Evolutionary conservation across 2,797 vertebrate species (phyloP), one percentile per base, ranked within the genome.

Genomic region (Pyrocephalus nanus): DNA sequence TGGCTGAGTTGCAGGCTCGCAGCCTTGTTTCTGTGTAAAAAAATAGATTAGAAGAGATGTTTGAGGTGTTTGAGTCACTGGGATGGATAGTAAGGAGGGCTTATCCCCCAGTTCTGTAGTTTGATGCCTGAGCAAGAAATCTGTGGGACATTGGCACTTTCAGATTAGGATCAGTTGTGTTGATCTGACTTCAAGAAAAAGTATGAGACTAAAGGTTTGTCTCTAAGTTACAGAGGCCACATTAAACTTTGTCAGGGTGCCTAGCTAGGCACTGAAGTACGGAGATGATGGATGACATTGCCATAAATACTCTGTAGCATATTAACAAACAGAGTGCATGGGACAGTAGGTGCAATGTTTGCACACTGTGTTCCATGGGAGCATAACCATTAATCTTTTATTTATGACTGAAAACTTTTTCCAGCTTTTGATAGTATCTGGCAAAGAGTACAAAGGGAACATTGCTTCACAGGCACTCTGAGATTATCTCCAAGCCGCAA

Each of bases 341-440:
- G 66, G 47, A 74, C 19, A 66, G 67, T 72, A 92, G 67, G 54
- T 83, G 85, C 11, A 12, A 25, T 12, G 5, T 50, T 93, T 86
- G 90, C 91, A 96, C 86, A 22, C 85, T 43, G 40, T 96, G 96
- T 96, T 94, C 96, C 10, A 0, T 71, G 50, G 80, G 7, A 93
- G 51, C 12, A 4, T n/a, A 48, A 43, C 23, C 58, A 96, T 95
- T 93, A 79, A 93, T 96, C 92, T 90, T 90, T 60, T 69, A 55
- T 94, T 92, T 95, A 12, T 64, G 83, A 67, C 73, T 90, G 74
- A 86, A 95, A 48, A 88, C 74, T 86, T 91, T 85, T 96, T 93
- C 94, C 90, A 96, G 70, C 60, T 93, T 82, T 84, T 88, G 89
- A 93, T 89, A 94, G 38, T 87, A 92, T 95, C 94, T 97, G 94